These are phyloP conservation scores for Chrysolina haemoptera DNA, from an alignment of 2,888 invertebrate genomes.

Conservation along the genomic window DNA sequence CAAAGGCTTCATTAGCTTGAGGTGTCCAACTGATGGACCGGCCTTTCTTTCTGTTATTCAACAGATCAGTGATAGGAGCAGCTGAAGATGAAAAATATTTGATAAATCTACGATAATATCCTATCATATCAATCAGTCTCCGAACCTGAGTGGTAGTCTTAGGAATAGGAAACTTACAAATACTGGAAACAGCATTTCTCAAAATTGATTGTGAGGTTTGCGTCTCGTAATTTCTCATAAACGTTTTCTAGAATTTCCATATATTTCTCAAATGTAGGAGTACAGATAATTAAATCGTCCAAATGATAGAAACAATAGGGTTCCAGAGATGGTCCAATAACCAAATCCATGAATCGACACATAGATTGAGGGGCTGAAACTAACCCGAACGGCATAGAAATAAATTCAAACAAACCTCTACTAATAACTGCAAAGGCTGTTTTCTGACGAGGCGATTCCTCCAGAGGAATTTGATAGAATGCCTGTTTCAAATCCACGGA, in stretches of 20 bases:
- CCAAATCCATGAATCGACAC: constrained; percentile 13
- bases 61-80: constrained; percentile 40
- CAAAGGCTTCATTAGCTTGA: too few relatives aligned
- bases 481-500: constrained; percentile 41
- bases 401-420: constrained; percentile 35
- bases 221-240: neutral
- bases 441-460: constrained; percentile 4
- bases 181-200: constrained; percentile 25
- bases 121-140: constrained; percentile 38
- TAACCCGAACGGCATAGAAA: constrained; percentile 37
- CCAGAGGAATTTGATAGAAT: constrained; percentile 56
- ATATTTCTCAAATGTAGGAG: constrained; percentile 23
- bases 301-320: constrained; percentile 39
- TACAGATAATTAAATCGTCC: constrained; percentile 41
- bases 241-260: constrained; percentile 8
- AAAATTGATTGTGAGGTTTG: constrained; percentile 23
- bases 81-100: constrained; percentile 36
- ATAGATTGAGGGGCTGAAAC: constrained; percentile 40
- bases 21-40: constrained; percentile 44
- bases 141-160: constrained; percentile 40
- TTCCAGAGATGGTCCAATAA: neutral
- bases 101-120: constrained; percentile 40
- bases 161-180: constrained; percentile 25
- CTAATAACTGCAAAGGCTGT: constrained; percentile 36
- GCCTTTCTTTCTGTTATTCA: constrained; percentile 45